These are phyloP conservation scores for Cacoxenus indagator DNA, from an alignment of 2,888 invertebrate species.

Conservation along the genomic window DNA sequence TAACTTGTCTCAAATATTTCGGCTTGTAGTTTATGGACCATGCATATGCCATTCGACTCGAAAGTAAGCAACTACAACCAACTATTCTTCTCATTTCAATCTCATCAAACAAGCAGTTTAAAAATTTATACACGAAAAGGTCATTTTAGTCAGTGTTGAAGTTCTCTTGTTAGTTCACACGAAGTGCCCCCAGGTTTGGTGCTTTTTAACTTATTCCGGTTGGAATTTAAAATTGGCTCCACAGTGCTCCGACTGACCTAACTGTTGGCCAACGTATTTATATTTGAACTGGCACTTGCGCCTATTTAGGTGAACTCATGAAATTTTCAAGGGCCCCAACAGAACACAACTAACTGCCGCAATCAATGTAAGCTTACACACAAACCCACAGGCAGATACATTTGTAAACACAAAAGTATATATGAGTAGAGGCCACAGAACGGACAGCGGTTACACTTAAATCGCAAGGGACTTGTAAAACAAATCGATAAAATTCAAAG, in stretches of 20 bases:
- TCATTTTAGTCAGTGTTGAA: background rate
- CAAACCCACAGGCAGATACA: background rate
- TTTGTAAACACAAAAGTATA: background rate
- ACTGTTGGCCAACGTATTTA: background rate
- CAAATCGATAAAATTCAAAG: conserved; percentile 56
- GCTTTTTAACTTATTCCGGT: background rate
- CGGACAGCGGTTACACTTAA: conserved; percentile 31
- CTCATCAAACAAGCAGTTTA: background rate
- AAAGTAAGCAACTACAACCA: too few species aligned
- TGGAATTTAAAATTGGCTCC: background rate
- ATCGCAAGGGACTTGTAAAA: conserved; percentile 33
- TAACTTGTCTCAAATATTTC: background rate
- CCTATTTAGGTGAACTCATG: background rate
- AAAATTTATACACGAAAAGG: background rate
- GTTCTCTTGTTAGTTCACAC: background rate
- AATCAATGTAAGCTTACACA: background rate
- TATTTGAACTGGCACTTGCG: background rate
- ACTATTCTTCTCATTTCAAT: too few species aligned
- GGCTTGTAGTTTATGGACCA: background rate
- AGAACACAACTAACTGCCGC: background rate
- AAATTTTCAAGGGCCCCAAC: background rate
- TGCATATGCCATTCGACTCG: background rate
- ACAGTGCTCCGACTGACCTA: background rate
- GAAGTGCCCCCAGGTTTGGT: background rate
- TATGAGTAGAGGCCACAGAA: too few species aligned